phyloP scores from a whole-genome alignment of 1,140 invertebrate genomes.

The Bombus haemorrhoidalis region DNA sequence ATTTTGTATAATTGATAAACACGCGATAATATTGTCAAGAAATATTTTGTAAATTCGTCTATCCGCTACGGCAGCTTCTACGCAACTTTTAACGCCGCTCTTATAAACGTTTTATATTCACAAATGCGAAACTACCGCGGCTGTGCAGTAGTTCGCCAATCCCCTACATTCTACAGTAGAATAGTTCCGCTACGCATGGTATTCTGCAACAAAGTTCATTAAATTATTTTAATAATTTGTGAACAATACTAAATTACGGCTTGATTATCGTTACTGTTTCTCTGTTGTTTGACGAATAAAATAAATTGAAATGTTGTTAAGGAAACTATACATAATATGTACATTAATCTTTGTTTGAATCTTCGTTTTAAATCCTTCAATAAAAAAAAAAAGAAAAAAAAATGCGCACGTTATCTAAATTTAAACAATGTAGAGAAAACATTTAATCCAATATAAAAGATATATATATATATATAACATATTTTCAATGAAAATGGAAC shows the following conservation, averaged over 20 bases:
- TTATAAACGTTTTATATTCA: constrained; percentile 51
- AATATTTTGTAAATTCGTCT: neutral
- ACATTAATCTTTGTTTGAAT: neutral
- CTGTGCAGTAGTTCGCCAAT: constrained; percentile 23
- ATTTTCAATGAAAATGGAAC: no score
- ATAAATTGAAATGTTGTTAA: neutral
- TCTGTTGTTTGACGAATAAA: no score
- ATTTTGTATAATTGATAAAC: neutral
- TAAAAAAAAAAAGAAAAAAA: neutral
- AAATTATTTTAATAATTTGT: neutral
- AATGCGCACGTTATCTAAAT: neutral
- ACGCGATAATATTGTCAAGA: neutral
- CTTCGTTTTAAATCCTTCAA: no score
- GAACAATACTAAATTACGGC: neutral
- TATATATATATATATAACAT: no score
- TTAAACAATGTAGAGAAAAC: neutral
- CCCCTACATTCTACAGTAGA: neutral
- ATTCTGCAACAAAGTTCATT: neutral
- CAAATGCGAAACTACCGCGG: neutral
- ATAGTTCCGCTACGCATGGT: neutral
- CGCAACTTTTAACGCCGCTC: constrained; percentile 35
- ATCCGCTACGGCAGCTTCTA: constrained; percentile 33
- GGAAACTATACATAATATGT: neutral
- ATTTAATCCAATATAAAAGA: neutral
- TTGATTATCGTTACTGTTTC: neutral